phyloP scores from a whole-genome alignment of 2,113 vertebrate species.

The Corythornis madagascariensis region DNA sequence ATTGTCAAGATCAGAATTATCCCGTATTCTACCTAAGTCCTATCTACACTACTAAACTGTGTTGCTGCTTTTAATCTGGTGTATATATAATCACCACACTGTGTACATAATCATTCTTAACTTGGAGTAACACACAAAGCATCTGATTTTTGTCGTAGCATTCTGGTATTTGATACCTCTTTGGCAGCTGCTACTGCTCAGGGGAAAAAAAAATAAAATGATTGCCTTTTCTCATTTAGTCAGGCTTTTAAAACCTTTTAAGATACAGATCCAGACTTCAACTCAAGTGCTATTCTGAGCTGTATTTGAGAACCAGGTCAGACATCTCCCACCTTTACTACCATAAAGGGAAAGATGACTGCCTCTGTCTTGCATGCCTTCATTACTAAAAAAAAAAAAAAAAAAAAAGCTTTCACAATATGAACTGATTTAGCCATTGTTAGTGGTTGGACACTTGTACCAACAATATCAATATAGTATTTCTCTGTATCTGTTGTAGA shows the following conservation, averaged over 20 bases:
- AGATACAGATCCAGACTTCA: not conserved
- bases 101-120: not conserved
- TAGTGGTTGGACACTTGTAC: not conserved
- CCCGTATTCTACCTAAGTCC: not conserved
- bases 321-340: not conserved
- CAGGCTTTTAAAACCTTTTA: not conserved
- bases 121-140: not conserved
- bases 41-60: not conserved
- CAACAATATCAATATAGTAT: not conserved
- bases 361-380: not conserved
- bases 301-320: not conserved
- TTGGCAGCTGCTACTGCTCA: not conserved
- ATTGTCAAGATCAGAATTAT: not conserved
- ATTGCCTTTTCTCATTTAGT: not conserved
- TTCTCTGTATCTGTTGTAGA: constrained; percentile 1
- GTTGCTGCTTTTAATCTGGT: not conserved
- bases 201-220: not conserved
- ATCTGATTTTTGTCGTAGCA: constrained; percentile 7
- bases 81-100: not conserved
- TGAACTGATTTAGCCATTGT: not conserved
- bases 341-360: not conserved
- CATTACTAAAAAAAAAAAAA: not conserved
- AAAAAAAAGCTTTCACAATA: not conserved
- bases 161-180: not conserved
- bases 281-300: not conserved